Evolutionary conservation across 2,888 invertebrate genomes (phyloP), one percentile per base, ranked within the genome.

Genomic region (Acanthacorydalis orientalis): DNA sequence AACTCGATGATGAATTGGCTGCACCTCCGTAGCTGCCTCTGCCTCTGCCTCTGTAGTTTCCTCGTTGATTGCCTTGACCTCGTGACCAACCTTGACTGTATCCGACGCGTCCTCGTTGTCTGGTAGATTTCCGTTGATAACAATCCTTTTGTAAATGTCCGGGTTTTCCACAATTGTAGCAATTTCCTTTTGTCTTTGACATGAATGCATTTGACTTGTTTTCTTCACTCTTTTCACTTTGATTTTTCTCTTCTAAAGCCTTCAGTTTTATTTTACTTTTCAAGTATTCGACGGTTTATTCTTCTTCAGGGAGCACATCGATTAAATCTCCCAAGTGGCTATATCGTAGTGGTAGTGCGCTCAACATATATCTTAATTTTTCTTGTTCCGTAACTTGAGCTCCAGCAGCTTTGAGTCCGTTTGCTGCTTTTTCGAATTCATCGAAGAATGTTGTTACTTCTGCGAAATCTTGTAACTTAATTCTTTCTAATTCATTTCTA

Each of bases 281-380:
- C 9, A 59, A 39, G 48, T 55, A 59, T 6, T 55, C 56, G 1
- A 50, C 51, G 7, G 55, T 58, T 50, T 52, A 51, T 16, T 57
- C 55, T 15, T 51, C 46, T 45, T 51, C 53, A 43, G 51, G 51
- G 12, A 57, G 31, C 2, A 50, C 48, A 49, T 57, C 55, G 31
- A 57, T 46, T 31, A 52, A 44, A 49, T 57, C 58, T 23, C 54
- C 55, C 43, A 56, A 50, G 47, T 56, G 51, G 47, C 53, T 53
- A 2, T 51, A 54, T 31, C 48, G 48, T 31, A 48, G 48, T 38
- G 57, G 57, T 14, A 57, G 43, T 42, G 53, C 51, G n/a, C 49
- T 53, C 11, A 57, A 33, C 53, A 57, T 54, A 43, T 59, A 57
- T 44, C 52, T 55, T 40, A 56, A 43, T 50, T 57, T 57, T 47